Percentiles rank a stretch among this genome's conserved stretches.
Evolutionary conservation across 2,888 invertebrate genomes (phyloP).

Genomic region (Agriopis leucophaearia): DNA sequence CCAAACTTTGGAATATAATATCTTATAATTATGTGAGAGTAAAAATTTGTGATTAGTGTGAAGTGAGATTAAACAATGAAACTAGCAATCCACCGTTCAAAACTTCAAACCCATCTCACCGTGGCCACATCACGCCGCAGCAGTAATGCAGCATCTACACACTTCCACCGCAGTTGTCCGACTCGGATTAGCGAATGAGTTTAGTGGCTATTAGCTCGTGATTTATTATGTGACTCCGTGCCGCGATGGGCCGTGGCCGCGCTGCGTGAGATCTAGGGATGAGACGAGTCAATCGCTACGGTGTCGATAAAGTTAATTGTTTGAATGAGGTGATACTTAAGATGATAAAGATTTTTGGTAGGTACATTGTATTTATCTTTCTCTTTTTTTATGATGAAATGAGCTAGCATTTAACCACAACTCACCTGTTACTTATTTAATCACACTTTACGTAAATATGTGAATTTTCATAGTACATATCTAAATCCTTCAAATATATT

Average conservation of each 20-base stretch:
- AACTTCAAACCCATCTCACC: background rate
- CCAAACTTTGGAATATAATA: too few relatives aligned
- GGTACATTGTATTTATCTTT: too few relatives aligned
- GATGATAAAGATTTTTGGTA: too few relatives aligned
- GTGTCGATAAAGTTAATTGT: conserved; percentile 37
- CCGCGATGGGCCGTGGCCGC: conserved; percentile 70
- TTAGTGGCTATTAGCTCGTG: conserved; percentile 82
- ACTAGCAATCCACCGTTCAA: background rate
- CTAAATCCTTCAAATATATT: too few relatives aligned
- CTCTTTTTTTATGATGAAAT: too few relatives aligned
- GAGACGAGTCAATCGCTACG: conserved; percentile 33
- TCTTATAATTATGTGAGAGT: too few relatives aligned
- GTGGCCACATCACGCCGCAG: conserved; percentile 5
- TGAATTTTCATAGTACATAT: too few relatives aligned
- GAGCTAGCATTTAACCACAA: too few relatives aligned
- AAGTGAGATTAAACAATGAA: too few relatives aligned
- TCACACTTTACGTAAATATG: too few relatives aligned
- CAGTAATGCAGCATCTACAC: conserved; percentile 52
- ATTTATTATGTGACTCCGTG: conserved; percentile 81
- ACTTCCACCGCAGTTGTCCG: conserved; percentile 64
- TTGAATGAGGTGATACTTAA: background rate
- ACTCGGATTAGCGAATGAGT: conserved; percentile 83
- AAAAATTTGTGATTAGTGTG: too few relatives aligned
- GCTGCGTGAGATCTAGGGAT: conserved; percentile 74
- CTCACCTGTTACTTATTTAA: too few relatives aligned